Evolutionary conservation across 2,113 vertebrate species (phyloP).

Genomic region (Aleadryas rufinucha): DNA sequence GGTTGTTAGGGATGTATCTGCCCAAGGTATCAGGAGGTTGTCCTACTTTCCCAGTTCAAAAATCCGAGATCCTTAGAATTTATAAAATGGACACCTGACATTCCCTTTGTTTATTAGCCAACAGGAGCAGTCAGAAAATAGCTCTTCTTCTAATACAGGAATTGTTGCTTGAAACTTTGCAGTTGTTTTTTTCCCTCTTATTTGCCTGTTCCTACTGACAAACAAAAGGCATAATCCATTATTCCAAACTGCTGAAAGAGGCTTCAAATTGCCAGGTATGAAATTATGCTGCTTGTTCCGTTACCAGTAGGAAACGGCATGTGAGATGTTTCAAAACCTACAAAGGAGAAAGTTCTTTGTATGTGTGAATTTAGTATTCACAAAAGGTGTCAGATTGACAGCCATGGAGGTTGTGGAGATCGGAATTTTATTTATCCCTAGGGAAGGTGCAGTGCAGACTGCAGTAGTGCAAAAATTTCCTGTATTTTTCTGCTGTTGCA

Average conservation of each 20-base stretch:
- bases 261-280: conserved; percentile 50
- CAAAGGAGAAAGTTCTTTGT: conserved; percentile 62
- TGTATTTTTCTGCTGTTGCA: not conserved
- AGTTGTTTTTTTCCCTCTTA: not conserved
- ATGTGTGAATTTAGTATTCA: conserved; percentile 54
- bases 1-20: conserved; percentile 11
- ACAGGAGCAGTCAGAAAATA: not conserved
- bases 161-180: conserved; percentile 10
- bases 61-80: not conserved
- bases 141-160: not conserved
- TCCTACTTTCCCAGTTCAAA: conserved; percentile 37
- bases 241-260: conserved; percentile 41
- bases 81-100: not conserved
- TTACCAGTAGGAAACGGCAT: conserved; percentile 16
- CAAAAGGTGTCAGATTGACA: conserved; percentile 58
- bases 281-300: conserved; percentile 41
- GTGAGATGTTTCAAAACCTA: conserved; percentile 41
- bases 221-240: conserved; percentile 42
- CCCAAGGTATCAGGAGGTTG: conserved; percentile 10
- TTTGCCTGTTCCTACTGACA: conserved; percentile 29
- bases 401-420: conserved; percentile 32
- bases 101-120: conserved; percentile 15
- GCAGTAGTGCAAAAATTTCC: not conserved
- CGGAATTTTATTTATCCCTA: conserved; percentile 40
- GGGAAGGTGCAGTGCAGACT: conserved; percentile 25